A percentile compares a stretch with the other conserved stretches of the same genome.
These are phyloP conservation scores for Temnothorax ravouxi DNA, from an alignment of 2,888 invertebrate species.

Conservation along the genomic window DNA sequence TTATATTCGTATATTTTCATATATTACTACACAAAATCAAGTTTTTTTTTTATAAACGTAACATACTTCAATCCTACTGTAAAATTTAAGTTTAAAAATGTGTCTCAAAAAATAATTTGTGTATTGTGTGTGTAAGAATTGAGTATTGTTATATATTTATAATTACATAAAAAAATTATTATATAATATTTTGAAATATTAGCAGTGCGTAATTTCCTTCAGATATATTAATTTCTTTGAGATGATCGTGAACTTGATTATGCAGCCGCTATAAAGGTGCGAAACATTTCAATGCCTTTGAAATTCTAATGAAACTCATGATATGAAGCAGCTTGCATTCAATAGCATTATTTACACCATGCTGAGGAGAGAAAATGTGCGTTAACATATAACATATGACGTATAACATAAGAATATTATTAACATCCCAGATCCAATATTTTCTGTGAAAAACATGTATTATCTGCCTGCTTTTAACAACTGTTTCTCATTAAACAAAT, in stretches of 20 bases:
- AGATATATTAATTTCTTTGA: neutral
- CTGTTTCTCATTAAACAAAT: neutral
- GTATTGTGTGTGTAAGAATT: neutral
- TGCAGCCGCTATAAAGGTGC: neutral
- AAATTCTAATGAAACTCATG: slow-evolving; percentile 33
- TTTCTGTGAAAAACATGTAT: neutral
- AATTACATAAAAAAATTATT: slow-evolving; percentile 12
- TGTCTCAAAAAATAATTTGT: neutral
- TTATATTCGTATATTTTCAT: neutral
- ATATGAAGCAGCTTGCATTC: neutral
- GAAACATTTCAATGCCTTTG: slow-evolving; percentile 31
- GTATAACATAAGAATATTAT: neutral
- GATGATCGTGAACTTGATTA: neutral
- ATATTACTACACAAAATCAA: neutral
- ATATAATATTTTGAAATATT: neutral
- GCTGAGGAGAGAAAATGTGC: neutral
- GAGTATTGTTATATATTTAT: neutral
- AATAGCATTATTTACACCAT: slow-evolving; percentile 22
- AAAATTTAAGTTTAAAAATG: neutral
- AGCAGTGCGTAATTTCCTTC: neutral
- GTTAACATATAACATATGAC: neutral
- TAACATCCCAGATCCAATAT: neutral
- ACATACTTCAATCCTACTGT: neutral
- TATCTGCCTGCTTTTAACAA: neutral
- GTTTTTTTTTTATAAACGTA: neutral